Evolutionary conservation across 2,888 invertebrate genomes (phyloP), one percentile per base, ranked within the genome.

Genomic region (Drosophila multiciliata): DNA sequence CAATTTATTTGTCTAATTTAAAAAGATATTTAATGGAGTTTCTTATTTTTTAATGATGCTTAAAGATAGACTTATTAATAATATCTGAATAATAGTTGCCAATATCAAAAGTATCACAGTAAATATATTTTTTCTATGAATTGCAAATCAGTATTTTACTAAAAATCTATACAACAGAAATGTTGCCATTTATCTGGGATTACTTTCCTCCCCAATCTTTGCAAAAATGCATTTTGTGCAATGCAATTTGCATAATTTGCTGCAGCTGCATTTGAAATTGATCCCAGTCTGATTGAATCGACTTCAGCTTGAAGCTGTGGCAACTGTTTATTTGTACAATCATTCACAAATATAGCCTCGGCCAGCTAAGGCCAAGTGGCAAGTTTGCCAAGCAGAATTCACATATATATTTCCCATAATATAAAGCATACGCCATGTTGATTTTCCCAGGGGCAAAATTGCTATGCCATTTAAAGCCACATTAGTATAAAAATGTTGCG

Each of bases 401-500:
- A 12, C n/a, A 23, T 23, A 1, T 23, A 15, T 15, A 23, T 52
- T 38, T 38, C 17, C 48, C 63, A 40, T 29, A n/a, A 49, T 63
- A 60, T 78, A 61, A 57, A 52, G 65, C 62, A 73, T 62, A 52
- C 54, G 75, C 40, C 50, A 55, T 29, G 52, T 49, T 76, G 65
- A 36, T 50, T 63, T 32, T 20, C 12, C 12, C 17, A 33, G 12
- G 12, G 12, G 17, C 12, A 5, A 58, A 32, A 66, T 58, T 23
- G 68, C 50, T 23, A 12, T 52, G 50, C 59, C 73, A 66, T 78
- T 83, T 60, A 66, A 59, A 65, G 73, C 40, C 49, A 69, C 66
- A 78, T 83, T 76, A 82, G 80, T 83, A 82, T 76, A 82, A 79
- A 88, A 82, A 80, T 80, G 78, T 75, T 72, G 65, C 69, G 67